phyloP scores from a whole-genome alignment of 2,888 invertebrate genomes.

The Aproaerema taeniolella region DNA sequence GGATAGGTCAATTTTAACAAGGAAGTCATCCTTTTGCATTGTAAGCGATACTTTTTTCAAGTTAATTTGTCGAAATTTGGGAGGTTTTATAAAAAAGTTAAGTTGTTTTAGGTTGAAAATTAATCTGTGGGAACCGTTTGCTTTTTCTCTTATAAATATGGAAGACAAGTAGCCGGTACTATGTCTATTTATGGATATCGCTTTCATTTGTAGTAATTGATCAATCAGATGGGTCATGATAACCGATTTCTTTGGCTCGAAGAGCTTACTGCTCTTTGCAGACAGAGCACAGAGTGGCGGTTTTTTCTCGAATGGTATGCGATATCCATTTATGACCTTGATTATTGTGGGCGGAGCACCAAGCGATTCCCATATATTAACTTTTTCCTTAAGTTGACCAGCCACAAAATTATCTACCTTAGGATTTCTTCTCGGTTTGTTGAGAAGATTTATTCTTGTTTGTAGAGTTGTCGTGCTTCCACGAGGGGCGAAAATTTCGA shows the following conservation, averaged over 20 bases:
- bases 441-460: background rate
- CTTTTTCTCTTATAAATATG: slow-evolving; percentile 1
- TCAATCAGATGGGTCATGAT: background rate
- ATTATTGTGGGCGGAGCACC: slow-evolving; percentile 8
- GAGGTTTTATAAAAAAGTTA: background rate
- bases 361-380: slow-evolving; percentile 7
- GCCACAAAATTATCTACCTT: too few relatives aligned
- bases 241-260: background rate
- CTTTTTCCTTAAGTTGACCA: slow-evolving; percentile 2
- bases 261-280: background rate
- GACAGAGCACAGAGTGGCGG: background rate
- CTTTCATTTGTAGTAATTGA: background rate
- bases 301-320: slow-evolving; percentile 13
- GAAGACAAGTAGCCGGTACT: slow-evolving; percentile 1
- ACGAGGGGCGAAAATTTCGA: background rate
- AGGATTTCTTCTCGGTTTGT: background rate
- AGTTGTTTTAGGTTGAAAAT: slow-evolving; percentile 1
- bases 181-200: background rate
- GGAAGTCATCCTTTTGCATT: background rate
- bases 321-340: slow-evolving; percentile 13
- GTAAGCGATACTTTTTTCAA: background rate
- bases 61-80: background rate
- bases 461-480: background rate
- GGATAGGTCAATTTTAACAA: background rate
- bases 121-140: background rate